Evolutionary conservation across 1,140 invertebrate genomes (phyloP), one percentile per base, ranked within the genome.

Genomic region (Drosophila melanogaster): DNA sequence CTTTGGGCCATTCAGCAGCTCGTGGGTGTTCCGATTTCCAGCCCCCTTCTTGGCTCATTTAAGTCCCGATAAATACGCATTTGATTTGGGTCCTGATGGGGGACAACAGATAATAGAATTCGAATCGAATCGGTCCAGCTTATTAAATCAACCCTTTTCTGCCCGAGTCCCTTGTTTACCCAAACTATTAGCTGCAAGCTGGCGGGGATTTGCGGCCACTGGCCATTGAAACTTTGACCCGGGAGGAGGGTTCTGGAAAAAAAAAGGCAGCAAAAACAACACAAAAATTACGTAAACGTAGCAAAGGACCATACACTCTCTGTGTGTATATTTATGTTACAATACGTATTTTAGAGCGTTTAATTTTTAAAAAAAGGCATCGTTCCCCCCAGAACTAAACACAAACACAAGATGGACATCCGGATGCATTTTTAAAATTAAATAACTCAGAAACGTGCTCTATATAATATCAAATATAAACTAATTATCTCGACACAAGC

Each of bases 41-140:
- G 11, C 11, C 17, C 24, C 35, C 46, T 53, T 81, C 49, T 50
- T 57, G 74, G 72, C 56, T 49, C 83, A 69, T 78, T 81, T 81
- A 81, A 87, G 78, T 71, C 83, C 33, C 70, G 73, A 83, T 89
- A 87, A 87, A 89, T 89, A 81, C 71, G 79, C 83, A 87, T 87
- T 89, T 83, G 83, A 86, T 43, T 60, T 71, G 40, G 55, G 54
- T 54, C 24, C 56, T 53, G 46, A 14, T 33, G 15, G 24, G 14
- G 55, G 43, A 43, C 56, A 43, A 50, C 43, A 87, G 83, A 89
- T 87, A 87, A 86, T 86, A 79, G 79, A 89, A 79, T 83, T 83
- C 76, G 78, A 81, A 81, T 62, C 54, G 59, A 41, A 62, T 70
- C 71, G 74, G 46, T 77, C 57, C 69, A 75, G 49, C 83, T 89